Conservation (phyloP, 2,113 vertebrate genomes). For the Nibea albiflora region DNA sequence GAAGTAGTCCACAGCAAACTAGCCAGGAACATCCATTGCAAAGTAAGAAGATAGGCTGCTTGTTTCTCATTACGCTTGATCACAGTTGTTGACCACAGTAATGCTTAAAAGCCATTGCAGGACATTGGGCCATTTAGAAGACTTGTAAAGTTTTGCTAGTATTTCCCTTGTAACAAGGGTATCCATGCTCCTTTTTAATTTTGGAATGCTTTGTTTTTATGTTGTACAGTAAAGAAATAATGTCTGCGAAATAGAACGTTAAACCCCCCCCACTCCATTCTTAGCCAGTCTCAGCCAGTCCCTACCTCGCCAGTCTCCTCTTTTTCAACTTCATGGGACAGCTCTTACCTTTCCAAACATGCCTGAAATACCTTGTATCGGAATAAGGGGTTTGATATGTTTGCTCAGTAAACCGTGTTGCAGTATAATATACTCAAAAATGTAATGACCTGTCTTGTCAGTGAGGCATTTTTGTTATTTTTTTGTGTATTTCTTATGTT, state of each 20-base stretch:
- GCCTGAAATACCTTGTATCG: constrained; percentile 31
- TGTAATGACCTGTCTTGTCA: constrained; percentile 79
- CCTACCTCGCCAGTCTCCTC: not conserved
- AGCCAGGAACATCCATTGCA: constrained; percentile 39
- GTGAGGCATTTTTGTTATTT: constrained; percentile 76
- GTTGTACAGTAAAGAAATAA: constrained; percentile 63
- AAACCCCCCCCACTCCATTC: constrained; percentile 13
- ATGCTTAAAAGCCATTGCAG: constrained; percentile 79
- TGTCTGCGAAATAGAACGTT: constrained; percentile 9
- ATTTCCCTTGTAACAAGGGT: constrained; percentile 84
- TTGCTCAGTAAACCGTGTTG: constrained; percentile 56
- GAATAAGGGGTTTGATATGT: constrained; percentile 45
- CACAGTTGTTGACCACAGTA: constrained; percentile 59
- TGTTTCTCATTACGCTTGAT: constrained; percentile 65
- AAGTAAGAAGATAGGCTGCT: constrained; percentile 60
- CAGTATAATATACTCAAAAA: constrained; percentile 68
- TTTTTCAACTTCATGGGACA: constrained; percentile 19
- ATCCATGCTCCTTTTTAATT: constrained; percentile 59
- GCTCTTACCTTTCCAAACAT: constrained; percentile 37
- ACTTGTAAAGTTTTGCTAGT: constrained; percentile 69
- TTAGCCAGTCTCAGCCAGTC: constrained; percentile 21
- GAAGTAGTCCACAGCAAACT: constrained; percentile 13
- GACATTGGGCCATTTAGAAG: constrained; percentile 82
- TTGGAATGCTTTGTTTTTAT: constrained; percentile 67
- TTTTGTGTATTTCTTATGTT: constrained; percentile 55